Evolutionary conservation across 2,797 vertebrate species (phyloP).

Genomic region (Mus spretus): DNA sequence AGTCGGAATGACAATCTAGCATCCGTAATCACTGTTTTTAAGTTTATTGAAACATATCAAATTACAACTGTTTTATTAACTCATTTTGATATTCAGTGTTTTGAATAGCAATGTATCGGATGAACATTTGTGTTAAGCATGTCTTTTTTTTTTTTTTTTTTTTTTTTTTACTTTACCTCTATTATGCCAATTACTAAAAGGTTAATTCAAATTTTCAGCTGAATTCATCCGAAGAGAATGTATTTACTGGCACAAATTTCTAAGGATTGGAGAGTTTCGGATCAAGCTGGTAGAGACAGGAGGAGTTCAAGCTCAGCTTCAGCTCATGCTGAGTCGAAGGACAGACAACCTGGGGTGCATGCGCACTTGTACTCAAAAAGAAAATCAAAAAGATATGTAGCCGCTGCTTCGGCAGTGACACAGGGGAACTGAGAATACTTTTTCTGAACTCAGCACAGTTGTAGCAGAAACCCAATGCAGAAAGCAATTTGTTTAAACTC

Average conservation of each 20-base stretch:
- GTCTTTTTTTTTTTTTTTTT: conserved; percentile 57
- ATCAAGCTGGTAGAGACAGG: not conserved
- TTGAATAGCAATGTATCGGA: conserved; percentile 13
- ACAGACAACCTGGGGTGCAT: no score
- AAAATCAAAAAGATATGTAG: not conserved
- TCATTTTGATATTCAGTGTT: conserved; percentile 46
- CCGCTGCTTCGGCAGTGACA: no score
- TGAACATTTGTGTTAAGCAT: not conserved
- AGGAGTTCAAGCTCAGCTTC: not conserved
- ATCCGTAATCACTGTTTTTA: conserved; percentile 20
- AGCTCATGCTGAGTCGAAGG: not conserved
- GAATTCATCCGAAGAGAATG: not conserved
- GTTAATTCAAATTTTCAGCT: conserved; percentile 57
- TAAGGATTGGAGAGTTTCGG: not conserved
- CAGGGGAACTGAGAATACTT: not conserved
- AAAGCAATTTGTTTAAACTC: not conserved
- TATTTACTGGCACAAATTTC: not conserved
- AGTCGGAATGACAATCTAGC: conserved; percentile 69
- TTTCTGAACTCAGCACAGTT: not conserved
- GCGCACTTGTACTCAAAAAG: not conserved
- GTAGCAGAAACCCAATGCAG: not conserved
- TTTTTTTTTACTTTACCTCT: conserved; percentile 68
- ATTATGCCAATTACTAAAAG: conserved; percentile 55
- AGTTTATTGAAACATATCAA: conserved; percentile 62
- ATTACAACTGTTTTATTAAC: conserved; percentile 45